phyloP scores from a whole-genome alignment of 1,140 invertebrate genomes.

The Camponotus pennsylvanicus region DNA sequence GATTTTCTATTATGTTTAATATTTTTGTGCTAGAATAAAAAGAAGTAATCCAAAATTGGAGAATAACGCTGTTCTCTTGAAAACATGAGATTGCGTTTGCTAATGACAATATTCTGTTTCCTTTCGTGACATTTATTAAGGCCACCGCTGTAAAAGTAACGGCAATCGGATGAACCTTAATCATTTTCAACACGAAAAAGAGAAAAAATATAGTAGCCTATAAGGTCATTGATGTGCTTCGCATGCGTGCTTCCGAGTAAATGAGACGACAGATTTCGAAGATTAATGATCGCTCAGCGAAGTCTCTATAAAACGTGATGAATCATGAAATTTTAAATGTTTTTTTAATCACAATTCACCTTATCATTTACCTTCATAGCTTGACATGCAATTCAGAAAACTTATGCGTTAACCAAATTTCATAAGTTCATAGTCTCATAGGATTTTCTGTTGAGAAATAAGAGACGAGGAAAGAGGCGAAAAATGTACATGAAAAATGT shows the following conservation, averaged over 20 bases:
- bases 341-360: constrained; percentile 10
- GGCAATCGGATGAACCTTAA: constrained; percentile 68
- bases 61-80: constrained; percentile 60
- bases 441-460: constrained; percentile 20
- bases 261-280: constrained; percentile 45
- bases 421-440: no score
- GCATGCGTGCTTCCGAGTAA: constrained; percentile 48
- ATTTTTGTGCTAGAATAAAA: no score
- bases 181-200: constrained; percentile 52
- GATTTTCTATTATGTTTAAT: no score
- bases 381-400: constrained; percentile 30
- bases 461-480: neutral
- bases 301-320: neutral
- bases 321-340: constrained; percentile 45
- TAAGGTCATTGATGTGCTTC: constrained; percentile 42
- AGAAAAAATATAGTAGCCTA: constrained; percentile 35
- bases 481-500: neutral
- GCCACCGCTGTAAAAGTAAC: constrained; percentile 74
- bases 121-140: constrained; percentile 71
- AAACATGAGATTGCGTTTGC: constrained; percentile 24
- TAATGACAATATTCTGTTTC: constrained; percentile 57
- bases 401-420: neutral
- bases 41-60: neutral
- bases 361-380: neutral
- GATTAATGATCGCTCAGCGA: constrained; percentile 51